Evolutionary conservation across 2,113 vertebrate species (phyloP).

Genomic region (Pica pica): DNA sequence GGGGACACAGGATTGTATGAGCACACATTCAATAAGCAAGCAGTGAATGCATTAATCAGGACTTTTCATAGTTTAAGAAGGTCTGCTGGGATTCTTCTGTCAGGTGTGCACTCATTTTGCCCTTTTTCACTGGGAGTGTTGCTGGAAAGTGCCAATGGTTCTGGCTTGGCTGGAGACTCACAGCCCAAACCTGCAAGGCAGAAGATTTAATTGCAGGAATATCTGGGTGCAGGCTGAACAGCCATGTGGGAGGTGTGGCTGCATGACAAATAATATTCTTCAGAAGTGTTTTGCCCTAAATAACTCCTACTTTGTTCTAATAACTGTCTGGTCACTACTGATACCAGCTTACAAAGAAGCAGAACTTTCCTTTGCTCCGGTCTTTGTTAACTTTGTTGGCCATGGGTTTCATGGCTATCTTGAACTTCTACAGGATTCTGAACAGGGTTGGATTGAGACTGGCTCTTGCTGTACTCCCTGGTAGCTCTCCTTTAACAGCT

Average conservation of each 20-base stretch:
- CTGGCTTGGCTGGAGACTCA: background rate
- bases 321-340: background rate
- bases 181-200: background rate
- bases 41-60: background rate
- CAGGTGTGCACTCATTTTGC: background rate
- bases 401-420: background rate
- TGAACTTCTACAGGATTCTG: background rate
- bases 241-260: background rate
- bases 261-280: background rate
- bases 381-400: background rate
- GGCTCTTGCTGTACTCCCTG: background rate
- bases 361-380: background rate
- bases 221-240: background rate
- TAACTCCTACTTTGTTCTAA: background rate
- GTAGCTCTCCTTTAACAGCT: background rate
- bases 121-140: background rate
- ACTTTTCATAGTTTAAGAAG: background rate
- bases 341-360: background rate
- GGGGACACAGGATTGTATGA: background rate
- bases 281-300: background rate
- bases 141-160: background rate
- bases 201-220: background rate
- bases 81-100: background rate
- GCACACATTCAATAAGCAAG: background rate
- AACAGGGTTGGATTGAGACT: background rate